Percentiles rank a stretch among this genome's conserved stretches.
Conservation (phyloP, 1,140 invertebrate genomes). For the Nixonia krombeini region DNA sequence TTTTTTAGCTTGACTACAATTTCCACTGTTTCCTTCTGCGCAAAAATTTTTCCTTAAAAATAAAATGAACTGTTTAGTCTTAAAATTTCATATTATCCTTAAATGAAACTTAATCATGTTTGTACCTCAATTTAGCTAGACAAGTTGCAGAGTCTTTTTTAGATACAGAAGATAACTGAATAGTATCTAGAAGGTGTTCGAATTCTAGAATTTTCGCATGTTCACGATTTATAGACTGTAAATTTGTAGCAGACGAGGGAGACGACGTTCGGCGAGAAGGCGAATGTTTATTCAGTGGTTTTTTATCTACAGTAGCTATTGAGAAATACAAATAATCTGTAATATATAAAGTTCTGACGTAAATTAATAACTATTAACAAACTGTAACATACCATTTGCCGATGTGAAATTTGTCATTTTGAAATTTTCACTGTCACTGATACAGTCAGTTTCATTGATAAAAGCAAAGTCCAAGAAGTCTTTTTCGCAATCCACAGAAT, state of each 20-base stretch:
- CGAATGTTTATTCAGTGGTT: constrained; percentile 53
- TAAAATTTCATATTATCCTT: no score
- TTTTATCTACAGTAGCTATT: constrained; percentile 54
- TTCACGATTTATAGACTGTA: constrained; percentile 51
- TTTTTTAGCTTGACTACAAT: constrained; percentile 31
- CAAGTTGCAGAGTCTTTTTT: constrained; percentile 45
- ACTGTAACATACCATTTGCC: constrained; percentile 53
- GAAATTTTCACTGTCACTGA: constrained; percentile 40
- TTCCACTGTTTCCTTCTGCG: constrained; percentile 38
- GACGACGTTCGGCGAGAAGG: constrained; percentile 55
- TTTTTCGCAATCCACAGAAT: constrained; percentile 63
- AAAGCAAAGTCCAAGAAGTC: constrained; percentile 51
- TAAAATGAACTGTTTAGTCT: no score
- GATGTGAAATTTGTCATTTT: constrained; percentile 56
- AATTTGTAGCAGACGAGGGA: constrained; percentile 45
- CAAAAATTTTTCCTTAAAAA: constrained; percentile 48
- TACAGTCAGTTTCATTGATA: constrained; percentile 43
- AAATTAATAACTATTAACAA: neutral
- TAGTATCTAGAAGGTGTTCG: constrained; percentile 55
- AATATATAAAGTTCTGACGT: neutral
- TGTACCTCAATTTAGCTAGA: constrained; percentile 54
- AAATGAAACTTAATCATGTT: no score
- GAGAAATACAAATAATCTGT: constrained; percentile 13
- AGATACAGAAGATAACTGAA: constrained; percentile 49
- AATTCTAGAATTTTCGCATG: constrained; percentile 53